Evolutionary conservation across 2,797 vertebrate species (phyloP).

Genomic region (Lepilemur septentrionalis): DNA sequence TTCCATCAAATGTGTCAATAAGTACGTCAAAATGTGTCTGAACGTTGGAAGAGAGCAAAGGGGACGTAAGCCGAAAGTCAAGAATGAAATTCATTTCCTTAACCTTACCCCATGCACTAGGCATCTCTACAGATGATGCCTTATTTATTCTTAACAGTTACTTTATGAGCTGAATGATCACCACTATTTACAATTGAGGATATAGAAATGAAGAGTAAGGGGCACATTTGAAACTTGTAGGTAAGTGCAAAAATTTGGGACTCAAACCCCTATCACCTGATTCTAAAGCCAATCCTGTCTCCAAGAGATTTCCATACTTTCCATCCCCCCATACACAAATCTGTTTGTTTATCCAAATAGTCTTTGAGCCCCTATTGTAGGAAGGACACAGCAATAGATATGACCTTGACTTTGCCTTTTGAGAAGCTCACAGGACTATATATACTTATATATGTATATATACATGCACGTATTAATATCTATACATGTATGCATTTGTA

Average conservation of each 20-base stretch:
- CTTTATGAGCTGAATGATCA: not conserved
- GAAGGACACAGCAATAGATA: not conserved
- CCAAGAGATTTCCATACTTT: not conserved
- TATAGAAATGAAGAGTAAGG: not conserved
- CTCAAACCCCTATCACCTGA: not conserved
- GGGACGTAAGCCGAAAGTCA: not conserved
- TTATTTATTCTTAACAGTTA: not conserved
- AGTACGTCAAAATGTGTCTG: not conserved
- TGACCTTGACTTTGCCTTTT: not conserved
- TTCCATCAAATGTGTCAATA: constrained; percentile 18
- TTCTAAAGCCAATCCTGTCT: not conserved
- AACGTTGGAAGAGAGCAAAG: not conserved
- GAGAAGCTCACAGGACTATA: not conserved
- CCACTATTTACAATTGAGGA: not conserved
- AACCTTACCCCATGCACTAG: not conserved
- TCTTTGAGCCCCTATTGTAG: not conserved
- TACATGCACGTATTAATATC: not conserved
- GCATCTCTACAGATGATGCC: not conserved
- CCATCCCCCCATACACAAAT: not conserved
- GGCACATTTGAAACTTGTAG: not conserved
- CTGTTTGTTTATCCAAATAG: not conserved
- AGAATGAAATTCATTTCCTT: not conserved
- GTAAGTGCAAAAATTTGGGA: not conserved
- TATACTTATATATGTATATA: not conserved
- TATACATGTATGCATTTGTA: not conserved